Evolutionary conservation across 2,797 vertebrate genomes (phyloP).

Genomic region (Tangara arthus): DNA sequence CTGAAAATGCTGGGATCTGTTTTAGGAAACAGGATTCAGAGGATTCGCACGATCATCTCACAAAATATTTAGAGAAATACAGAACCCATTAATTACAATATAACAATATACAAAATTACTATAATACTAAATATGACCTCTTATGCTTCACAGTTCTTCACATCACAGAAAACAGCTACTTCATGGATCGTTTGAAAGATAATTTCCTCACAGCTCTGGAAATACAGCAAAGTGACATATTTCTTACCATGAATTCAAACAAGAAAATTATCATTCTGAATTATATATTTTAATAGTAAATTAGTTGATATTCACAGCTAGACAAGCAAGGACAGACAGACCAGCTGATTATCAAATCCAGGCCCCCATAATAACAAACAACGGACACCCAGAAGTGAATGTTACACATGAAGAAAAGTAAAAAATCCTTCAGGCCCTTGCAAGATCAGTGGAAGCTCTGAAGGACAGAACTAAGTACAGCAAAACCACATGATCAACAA

Average conservation of each 20-base stretch:
- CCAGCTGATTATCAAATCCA: neutral
- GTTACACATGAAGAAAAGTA: neutral
- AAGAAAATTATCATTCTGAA: neutral
- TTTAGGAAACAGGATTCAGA: neutral
- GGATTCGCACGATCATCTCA: neutral
- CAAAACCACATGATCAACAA: slow-evolving; percentile 41
- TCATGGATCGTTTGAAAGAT: neutral
- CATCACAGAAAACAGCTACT: neutral
- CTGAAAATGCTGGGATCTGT: neutral
- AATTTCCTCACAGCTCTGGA: neutral
- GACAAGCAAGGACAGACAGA: neutral
- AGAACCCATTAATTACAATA: neutral
- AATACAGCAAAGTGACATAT: neutral
- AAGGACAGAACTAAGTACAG: neutral
- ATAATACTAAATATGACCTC: neutral
- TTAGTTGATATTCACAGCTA: neutral
- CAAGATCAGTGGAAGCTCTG: neutral
- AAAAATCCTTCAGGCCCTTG: neutral
- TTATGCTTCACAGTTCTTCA: neutral
- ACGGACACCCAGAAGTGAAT: neutral
- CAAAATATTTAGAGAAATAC: neutral
- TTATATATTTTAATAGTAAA: neutral
- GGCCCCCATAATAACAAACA: neutral
- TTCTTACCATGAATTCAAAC: neutral
- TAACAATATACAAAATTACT: neutral